Evolutionary conservation across 2,113 vertebrate genomes (phyloP), one percentile per base, ranked within the genome.

Genomic region (Erinaceus europaeus): DNA sequence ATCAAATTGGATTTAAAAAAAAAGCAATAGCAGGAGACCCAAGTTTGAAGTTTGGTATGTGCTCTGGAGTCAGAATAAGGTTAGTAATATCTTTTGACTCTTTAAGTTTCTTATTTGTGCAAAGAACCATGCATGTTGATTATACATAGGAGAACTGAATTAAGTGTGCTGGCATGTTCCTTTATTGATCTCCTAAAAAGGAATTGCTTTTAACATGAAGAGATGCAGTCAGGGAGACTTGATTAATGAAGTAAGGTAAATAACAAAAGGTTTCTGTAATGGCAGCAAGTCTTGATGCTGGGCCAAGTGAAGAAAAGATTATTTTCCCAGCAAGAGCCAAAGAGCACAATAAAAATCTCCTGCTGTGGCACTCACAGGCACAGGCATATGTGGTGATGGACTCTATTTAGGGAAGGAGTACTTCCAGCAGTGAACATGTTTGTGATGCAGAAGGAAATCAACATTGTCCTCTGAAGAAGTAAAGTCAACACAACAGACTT

Each of bases 311-410:
- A 59, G 74, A 83, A 46, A 62, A 86, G 42, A 79, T 90, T 71
- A 67, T 88, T 86, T 83, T 88, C 80, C 42, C 80, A 79, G 61
- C 32, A 80, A 13, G 80, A 74, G 21, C 21, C 42, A 57, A 52
- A 85, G 55, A 85, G 48, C 32, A 86, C 79, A 72, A 83, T 36
- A 5, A 62, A 87, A 84, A 20, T 73, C 53, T 53, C 86, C 81
- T 36, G 50, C 18, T 7, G 84, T n/a, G 48, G 44, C 80, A 59
- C 82, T 91, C 91, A 53, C 2, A 57, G 69, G 12, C 69, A 3
- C 17, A 27, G 29, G 71, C n/a, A 2, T 38, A 36, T 44, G 10
- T 55, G 36, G 62, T 55, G 18, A 44, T 27, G 3, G 52, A 10
- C 36, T 75, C 40, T 23, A 5, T 46, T 89, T 64, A 59, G 34